Evolutionary conservation across 2,113 vertebrate genomes (phyloP), one percentile per base, ranked within the genome.

Genomic region (Sitta europaea): DNA sequence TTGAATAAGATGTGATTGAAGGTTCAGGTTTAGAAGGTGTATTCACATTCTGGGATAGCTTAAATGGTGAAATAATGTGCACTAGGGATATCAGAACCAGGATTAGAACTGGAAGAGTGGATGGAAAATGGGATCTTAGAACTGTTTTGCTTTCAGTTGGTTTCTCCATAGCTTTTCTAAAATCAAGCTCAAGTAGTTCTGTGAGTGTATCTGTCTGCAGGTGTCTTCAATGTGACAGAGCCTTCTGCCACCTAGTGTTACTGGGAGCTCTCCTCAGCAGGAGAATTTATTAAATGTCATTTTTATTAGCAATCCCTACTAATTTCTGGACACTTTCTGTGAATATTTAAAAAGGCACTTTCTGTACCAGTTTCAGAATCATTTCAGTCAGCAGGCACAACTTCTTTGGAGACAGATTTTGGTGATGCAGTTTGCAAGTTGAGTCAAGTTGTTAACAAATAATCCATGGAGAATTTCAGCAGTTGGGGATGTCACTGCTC

Each of bases 201-300:
- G 28, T 42, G 38, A n/a, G 38, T 38, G 8, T 54, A 40, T 95
- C 72, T 86, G 16, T 48, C 79, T 75, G 90, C 92, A 96, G 93
- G 95, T 97, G 83, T 94, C 84, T 80, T 61, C 62, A 57, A 79
- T 90, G 90, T 79, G 93, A 80, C 89, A 97, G 94, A 84, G 92
- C 85, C 92, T 97, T 96, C 97, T 97, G 97, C 97, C 97, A 97
- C 92, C 97, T 97, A 94, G 96, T 97, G 95, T 97, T 97, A 74
- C 93, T 86, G 76, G 50, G 62, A 81, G 85, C 78, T 86, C 66
- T 95, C 29, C 90, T 97, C 84, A 47, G 78, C 80, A 89, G 73
- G 35, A 77, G 73, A 14, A 71, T 54, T 73, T 66, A 43, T 70
- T 82, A 59, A 81, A 62, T 38, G n/a, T 48, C 20, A 42, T 71